Evolutionary conservation across 2,797 vertebrate genomes (phyloP).

Genomic region (Oreonectes daqikongensis): DNA sequence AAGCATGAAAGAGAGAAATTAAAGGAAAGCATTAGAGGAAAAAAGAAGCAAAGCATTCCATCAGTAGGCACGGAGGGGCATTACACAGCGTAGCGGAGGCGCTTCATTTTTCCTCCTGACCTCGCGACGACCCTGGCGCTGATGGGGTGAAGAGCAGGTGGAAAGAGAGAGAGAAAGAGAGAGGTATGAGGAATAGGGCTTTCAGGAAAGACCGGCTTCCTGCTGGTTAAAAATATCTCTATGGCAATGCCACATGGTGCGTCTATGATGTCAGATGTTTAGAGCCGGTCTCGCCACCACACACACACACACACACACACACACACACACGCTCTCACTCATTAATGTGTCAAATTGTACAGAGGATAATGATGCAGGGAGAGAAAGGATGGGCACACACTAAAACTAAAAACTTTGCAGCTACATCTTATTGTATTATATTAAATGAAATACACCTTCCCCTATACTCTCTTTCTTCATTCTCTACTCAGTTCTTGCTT

Average conservation of each 20-base stretch:
- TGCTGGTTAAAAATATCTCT: conserved; percentile 69
- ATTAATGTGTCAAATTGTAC: conserved; percentile 2
- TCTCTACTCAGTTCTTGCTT: neutral
- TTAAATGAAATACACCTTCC: conserved; percentile 28
- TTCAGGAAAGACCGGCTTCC: conserved; percentile 49
- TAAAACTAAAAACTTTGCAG: neutral
- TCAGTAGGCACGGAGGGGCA: conserved; percentile 52
- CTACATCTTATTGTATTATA: conserved; percentile 23
- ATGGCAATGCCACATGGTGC: conserved; percentile 76
- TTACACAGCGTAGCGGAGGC: conserved; percentile 51
- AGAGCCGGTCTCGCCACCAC: conserved; percentile 33
- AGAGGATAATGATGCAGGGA: conserved; percentile 11
- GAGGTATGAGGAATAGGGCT: conserved; percentile 41
- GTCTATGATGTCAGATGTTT: conserved; percentile 75
- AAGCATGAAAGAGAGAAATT: conserved; percentile 39
- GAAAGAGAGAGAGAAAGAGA: conserved; percentile 48
- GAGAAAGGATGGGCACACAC: neutral
- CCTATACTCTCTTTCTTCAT: too few relatives aligned
- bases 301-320: neutral
- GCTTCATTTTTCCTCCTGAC: conserved; percentile 85
- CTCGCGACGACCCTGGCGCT: conserved; percentile 78
- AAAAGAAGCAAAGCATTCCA: conserved; percentile 53
- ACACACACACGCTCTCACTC: neutral
- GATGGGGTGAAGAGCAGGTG: conserved; percentile 82
- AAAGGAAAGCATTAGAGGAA: conserved; percentile 45